Percentiles rank a stretch among this genome's conserved stretches.
These are phyloP conservation scores for Cataglyphis hispanica DNA, from an alignment of 1,140 invertebrate genomes.

Conservation along the genomic window DNA sequence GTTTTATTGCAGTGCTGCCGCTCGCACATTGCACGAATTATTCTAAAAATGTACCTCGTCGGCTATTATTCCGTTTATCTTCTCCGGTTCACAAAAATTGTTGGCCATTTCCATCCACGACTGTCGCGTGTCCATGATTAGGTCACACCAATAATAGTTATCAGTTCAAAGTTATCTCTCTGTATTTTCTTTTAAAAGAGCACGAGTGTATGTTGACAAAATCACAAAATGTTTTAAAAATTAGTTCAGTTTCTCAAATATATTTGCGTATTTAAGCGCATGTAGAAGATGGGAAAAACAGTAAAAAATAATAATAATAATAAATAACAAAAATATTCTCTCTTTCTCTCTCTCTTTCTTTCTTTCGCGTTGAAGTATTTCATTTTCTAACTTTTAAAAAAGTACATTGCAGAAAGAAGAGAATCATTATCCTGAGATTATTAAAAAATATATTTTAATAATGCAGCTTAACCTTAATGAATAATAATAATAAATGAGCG, in stretches of 20 bases:
- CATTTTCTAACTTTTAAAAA: not conserved
- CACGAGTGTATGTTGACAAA: not conserved
- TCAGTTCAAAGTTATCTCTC: conserved; percentile 1
- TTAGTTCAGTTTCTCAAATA: not conserved
- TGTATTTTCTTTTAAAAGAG: not conserved
- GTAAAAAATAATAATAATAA: not conserved
- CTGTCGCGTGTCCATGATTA: not conserved
- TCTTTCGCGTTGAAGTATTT: not conserved
- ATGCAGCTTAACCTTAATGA: not conserved
- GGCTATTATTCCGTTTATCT: conserved; percentile 41
- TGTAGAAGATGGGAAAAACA: too few relatives aligned
- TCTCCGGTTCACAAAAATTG: not conserved
- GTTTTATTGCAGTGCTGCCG: not conserved
- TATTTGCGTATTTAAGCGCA: not conserved
- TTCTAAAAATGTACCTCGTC: conserved; percentile 41
- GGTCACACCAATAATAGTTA: not conserved
- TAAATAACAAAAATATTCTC: not conserved
- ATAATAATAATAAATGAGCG: not conserved
- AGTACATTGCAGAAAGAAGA: not conserved
- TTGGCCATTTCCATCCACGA: conserved; percentile 1
- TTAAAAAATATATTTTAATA: not conserved
- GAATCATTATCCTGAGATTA: not conserved
- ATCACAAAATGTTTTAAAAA: not conserved
- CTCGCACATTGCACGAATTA: conserved; percentile 31
- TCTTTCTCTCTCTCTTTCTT: not conserved